These are phyloP conservation scores for Mionectes macconnelli DNA, from an alignment of 2,113 vertebrate species.

Conservation along the genomic window DNA sequence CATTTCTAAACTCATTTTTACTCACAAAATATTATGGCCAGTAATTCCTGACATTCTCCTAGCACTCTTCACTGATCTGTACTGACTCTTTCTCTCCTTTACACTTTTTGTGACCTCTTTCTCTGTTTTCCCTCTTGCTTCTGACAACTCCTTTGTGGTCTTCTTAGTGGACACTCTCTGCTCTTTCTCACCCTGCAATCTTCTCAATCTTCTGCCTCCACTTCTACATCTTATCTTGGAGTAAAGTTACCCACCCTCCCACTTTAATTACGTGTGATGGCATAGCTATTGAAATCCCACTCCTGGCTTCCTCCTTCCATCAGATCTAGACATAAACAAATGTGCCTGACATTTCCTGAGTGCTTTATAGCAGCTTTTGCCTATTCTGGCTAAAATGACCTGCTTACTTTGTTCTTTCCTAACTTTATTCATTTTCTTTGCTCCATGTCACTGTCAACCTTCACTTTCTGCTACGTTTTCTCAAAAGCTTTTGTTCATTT, in stretches of 20 bases:
- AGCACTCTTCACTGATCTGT: not conserved
- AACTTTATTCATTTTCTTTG: not conserved
- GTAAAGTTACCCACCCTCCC: not conserved
- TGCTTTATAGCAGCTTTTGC: not conserved
- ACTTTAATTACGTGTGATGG: not conserved
- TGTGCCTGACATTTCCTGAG: not conserved
- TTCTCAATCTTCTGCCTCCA: not conserved
- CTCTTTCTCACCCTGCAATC: not conserved
- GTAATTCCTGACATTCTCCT: not conserved
- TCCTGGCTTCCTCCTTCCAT: not conserved
- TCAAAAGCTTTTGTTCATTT: not conserved
- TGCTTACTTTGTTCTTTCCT: not conserved
- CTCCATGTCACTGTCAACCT: not conserved
- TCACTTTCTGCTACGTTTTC: not conserved
- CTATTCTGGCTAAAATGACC: not conserved
- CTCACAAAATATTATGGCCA: not conserved
- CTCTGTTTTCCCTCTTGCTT: not conserved
- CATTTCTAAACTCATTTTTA: not conserved
- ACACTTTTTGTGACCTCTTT: not conserved
- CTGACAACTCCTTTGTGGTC: not conserved
- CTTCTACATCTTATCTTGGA: not conserved
- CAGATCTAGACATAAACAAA: fast-evolving
- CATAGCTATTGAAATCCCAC: not conserved
- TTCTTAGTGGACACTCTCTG: not conserved
- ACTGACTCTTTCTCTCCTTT: not conserved